Evolutionary conservation across 37 sponge, comb jelly and placozoan species (phyloP), one percentile per base, ranked within the genome.

Genomic region (Aplysina aerophoba): DNA sequence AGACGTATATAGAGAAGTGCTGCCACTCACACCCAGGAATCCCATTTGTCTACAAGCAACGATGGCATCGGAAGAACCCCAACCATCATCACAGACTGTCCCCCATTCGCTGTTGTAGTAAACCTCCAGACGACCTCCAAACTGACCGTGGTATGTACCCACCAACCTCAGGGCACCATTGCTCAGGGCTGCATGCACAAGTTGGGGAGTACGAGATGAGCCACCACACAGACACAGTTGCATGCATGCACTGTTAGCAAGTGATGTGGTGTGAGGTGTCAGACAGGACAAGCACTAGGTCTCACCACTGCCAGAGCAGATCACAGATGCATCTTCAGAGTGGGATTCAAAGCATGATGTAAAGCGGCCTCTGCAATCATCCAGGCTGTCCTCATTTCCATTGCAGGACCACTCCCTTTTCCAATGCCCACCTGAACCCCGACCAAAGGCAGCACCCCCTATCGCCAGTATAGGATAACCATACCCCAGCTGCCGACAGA

Each of bases 41-140:
- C 71, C 71, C 27, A 69, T 17, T 16, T 69, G 31, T 28, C 33
- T 69, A 69, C 71, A 69, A 28, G 71, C 71, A 30, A 69, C 71
- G 1, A 25, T 1, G 13, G 71, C 71, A 28, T 69, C 71, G 28
- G 27, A 34, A 17, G 17, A 1, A 6, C 33, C 33, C 71, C 71
- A 69, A 1, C 71, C 33, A 69, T 16, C 33, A 35, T 28, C 33
- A 69, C 71, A 69, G 17, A 69, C 71, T n/a, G 71, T 69, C 2
- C 71, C 71, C 71, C 71, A 69, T 35, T 25, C 33, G 33, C 33
- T 69, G 6, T 69, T 69, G 33, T 34, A 17, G 34, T 34, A 69
- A 1, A 28, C 4, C 71, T 69, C 71, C 28, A 69, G 71, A 30
- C 71, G 71, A 4, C 71, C 71, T 69, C 71, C 71, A 69, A 69